A percentile compares a stretch with the other conserved stretches of the same genome.
phyloP scores from a whole-genome alignment of 2,797 vertebrate species.

The Acrossocheilus wenchowensis region DNA sequence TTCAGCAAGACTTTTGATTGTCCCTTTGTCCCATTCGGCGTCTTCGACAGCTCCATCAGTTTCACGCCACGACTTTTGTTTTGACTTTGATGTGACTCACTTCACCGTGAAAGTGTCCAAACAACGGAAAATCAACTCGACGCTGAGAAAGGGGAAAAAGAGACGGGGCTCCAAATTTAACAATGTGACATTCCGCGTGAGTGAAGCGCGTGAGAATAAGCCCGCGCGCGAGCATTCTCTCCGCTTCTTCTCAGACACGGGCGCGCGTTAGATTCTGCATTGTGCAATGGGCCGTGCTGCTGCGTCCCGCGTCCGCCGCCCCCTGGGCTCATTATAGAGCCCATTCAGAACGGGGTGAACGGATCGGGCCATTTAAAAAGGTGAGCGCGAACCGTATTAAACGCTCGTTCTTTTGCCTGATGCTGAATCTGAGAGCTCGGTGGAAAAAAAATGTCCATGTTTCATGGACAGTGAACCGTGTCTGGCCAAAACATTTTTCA shows the following conservation, averaged over 20 bases:
- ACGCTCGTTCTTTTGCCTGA: conserved; percentile 62
- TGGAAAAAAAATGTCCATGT: conserved; percentile 62
- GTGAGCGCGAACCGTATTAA: conserved; percentile 78
- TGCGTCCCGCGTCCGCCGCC: conserved; percentile 75
- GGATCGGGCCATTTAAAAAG: conserved; percentile 83
- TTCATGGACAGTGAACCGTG: conserved; percentile 59
- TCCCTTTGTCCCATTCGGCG: conserved; percentile 18
- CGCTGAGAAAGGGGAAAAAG: conserved; percentile 13
- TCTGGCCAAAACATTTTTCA: conserved; percentile 49
- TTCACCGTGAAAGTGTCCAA: conserved; percentile 52
- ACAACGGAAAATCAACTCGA: conserved; percentile 49
- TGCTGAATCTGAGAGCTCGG: conserved; percentile 62
- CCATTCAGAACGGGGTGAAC: conserved; percentile 84
- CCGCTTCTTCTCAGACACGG: conserved; percentile 64
- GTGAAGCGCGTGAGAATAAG: conserved; percentile 62
- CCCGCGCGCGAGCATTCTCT: conserved; percentile 44
- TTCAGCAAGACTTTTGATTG: conserved; percentile 44
- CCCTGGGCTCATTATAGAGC: conserved; percentile 75
- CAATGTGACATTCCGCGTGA: conserved; percentile 59
- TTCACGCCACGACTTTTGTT: conserved; percentile 51
- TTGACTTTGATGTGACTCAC: conserved; percentile 57
- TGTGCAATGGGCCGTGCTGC: conserved; percentile 78
- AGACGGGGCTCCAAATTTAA: conserved; percentile 30
- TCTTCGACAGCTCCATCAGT: conserved; percentile 52
- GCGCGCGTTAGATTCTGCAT: conserved; percentile 69